Conservation (phyloP, 2,888 invertebrate genomes). For the Metallyticus violacea region DNA sequence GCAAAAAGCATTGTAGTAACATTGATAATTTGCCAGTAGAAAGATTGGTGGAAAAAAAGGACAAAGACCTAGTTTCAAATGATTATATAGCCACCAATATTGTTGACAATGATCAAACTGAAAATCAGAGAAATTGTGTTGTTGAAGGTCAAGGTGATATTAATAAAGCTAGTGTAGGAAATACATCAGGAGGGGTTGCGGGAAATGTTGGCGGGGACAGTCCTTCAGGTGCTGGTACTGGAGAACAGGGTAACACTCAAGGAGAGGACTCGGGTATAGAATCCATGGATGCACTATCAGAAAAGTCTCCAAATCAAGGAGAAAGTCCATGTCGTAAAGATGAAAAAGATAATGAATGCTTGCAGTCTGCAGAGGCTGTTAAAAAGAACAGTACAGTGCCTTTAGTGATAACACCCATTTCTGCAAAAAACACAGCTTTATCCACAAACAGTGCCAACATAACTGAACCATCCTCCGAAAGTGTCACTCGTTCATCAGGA, state of each 20-base stretch:
- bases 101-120: not conserved
- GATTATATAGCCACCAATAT: not conserved
- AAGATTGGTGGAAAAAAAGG: conserved; percentile 21
- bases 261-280: conserved; percentile 91
- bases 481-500: not conserved
- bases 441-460: not conserved
- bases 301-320: conserved; percentile 86
- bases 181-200: not conserved
- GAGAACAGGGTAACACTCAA: conserved; percentile 47
- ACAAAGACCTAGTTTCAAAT: not conserved
- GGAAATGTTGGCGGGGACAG: conserved; percentile 27
- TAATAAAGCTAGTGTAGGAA: not conserved
- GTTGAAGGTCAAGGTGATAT: not conserved
- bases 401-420: conserved; percentile 9
- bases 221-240: conserved; percentile 37
- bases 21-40: not conserved
- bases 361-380: conserved; percentile 48
- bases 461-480: not conserved
- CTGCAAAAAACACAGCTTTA: not conserved
- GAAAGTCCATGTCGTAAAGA: conserved; percentile 44
- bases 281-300: conserved; percentile 90
- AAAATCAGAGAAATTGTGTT: not conserved
- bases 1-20: not conserved
- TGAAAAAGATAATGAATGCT: conserved; percentile 41
- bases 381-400: conserved; percentile 27